Evolutionary conservation across 2,888 invertebrate genomes (phyloP), one percentile per base, ranked within the genome.

Genomic region (Hypsopygia costalis): DNA sequence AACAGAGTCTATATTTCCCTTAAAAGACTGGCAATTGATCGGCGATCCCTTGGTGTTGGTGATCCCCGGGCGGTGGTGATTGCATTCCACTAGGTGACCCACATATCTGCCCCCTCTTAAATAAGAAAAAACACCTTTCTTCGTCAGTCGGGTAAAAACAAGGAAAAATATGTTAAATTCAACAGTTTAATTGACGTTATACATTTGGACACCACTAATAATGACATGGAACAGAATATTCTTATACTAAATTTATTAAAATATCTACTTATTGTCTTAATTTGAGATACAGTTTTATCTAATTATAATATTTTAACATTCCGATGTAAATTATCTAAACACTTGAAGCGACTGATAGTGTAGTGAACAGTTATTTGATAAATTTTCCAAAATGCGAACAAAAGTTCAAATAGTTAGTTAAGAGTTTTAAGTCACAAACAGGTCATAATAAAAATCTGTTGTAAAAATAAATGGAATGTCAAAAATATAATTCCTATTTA

Each of bases 101-200:
- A n/a, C n/a, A n/a, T n/a, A n/a, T n/a, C n/a, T n/a, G n/a, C n/a
- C n/a, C n/a, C n/a, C n/a, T n/a, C n/a, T n/a, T n/a, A n/a, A n/a
- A n/a, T n/a, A n/a, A n/a, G n/a, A n/a, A n/a, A n/a, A n/a, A n/a
- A n/a, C n/a, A n/a, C n/a, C n/a, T n/a, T n/a, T n/a, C n/a, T n/a
- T n/a, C n/a, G n/a, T n/a, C n/a, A n/a, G n/a, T n/a, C n/a, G n/a
- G n/a, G n/a, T n/a, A n/a, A n/a, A n/a, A n/a, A n/a, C n/a, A 16
- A 3, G 16, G 4, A 52, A 48, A 42, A 36, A 46, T 32, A 44
- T 40, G 22, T 47, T 12, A 34, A 52, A 55, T 55, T 70, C 61
- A 78, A 80, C 70, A 78, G 44, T 72, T 71, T 77, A 81, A 83
- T 75, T 82, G 75, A 78, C 76, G 63, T 39, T 54, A 53, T 60